Evolutionary conservation across 2,113 vertebrate genomes (phyloP).

Genomic region (Ia io): DNA sequence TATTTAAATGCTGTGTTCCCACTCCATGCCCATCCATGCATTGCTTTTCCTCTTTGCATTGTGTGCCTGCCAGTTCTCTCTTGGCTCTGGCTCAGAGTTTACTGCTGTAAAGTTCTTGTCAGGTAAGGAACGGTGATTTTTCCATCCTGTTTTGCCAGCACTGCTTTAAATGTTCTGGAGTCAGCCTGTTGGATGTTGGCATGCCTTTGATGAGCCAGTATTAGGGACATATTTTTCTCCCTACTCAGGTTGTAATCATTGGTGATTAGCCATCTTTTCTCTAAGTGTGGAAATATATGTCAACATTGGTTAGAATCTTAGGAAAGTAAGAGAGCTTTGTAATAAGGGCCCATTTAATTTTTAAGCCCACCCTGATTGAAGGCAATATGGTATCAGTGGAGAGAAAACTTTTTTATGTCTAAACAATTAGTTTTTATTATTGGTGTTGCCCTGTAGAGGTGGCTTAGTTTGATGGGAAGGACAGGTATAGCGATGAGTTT

Average conservation of each 20-base stretch:
- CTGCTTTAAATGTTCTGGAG: not conserved
- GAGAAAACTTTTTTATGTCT: not conserved
- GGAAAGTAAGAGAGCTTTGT: not conserved
- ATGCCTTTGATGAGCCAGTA: not conserved
- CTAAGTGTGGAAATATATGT: not conserved
- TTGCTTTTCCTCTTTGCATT: not conserved
- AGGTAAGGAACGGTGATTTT: not conserved
- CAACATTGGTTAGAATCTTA: not conserved
- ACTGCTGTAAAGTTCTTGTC: not conserved
- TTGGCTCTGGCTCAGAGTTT: not conserved
- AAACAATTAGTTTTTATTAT: not conserved
- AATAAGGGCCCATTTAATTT: not conserved
- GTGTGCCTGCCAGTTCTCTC: not conserved
- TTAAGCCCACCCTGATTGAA: not conserved
- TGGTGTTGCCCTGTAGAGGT: not conserved
- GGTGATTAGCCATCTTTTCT: not conserved
- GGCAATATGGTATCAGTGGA: not conserved
- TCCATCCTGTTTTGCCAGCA: not conserved
- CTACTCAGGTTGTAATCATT: not conserved
- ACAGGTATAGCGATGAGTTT: not conserved
- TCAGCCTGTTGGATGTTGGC: not conserved
- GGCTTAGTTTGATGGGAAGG: not conserved
- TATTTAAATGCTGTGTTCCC: not conserved
- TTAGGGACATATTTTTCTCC: not conserved
- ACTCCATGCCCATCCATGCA: not conserved